Conservation (phyloP, 1,140 invertebrate genomes). For the Colletes latitarsis region DNA sequence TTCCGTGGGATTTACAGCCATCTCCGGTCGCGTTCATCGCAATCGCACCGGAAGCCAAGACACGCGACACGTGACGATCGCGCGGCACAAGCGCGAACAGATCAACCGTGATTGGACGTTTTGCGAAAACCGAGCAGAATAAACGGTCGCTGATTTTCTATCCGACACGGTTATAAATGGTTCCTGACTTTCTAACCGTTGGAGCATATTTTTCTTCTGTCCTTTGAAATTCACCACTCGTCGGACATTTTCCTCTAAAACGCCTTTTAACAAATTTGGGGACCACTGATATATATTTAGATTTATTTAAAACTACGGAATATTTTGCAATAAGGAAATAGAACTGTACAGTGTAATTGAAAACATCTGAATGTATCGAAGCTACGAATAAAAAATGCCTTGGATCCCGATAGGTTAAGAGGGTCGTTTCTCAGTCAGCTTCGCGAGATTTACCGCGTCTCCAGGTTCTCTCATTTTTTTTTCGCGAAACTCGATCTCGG, state of each 20-base stretch:
- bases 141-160: slow-evolving; percentile 13
- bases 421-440: background rate
- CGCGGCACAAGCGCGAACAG: background rate
- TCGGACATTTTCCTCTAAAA: no score
- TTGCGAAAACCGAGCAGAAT: background rate
- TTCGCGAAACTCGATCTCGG: background rate
- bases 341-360: background rate
- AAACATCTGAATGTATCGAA: no score
- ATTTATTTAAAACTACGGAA: no score
- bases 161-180: slow-evolving; percentile 10
- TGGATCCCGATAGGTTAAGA: background rate
- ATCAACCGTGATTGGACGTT: background rate
- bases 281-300: no score
- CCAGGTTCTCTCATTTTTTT: slow-evolving; percentile 1
- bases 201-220: no score
- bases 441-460: slow-evolving; percentile 26
- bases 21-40: slow-evolving; percentile 16
- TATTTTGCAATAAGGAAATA: background rate
- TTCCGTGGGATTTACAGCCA: slow-evolving; percentile 34
- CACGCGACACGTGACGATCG: slow-evolving; percentile 19
- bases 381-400: slow-evolving; percentile 4
- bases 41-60: slow-evolving; percentile 25
- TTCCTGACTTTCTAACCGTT: slow-evolving; percentile 24
- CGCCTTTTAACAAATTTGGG: no score
- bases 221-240: no score